Evolutionary conservation across 2,113 vertebrate species (phyloP).

Genomic region (Platysternon megacephalum): DNA sequence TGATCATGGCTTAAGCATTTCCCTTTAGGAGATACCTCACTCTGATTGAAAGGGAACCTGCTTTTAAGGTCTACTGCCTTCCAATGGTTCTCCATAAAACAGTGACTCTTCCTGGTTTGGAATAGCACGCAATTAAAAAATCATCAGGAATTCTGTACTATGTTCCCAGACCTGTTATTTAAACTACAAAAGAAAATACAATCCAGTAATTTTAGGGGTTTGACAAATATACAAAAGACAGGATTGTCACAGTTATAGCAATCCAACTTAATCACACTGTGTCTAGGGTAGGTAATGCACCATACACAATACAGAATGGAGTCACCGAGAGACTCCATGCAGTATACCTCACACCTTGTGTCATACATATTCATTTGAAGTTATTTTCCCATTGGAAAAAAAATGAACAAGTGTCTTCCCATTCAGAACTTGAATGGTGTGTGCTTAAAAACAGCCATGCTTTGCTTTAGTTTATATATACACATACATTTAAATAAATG

Average conservation of each 20-base stretch:
- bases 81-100: neutral
- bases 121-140: neutral
- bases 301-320: neutral
- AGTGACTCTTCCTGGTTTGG: neutral
- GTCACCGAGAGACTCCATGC: neutral
- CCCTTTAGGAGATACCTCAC: neutral
- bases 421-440: neutral
- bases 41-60: neutral
- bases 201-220: neutral
- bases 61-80: neutral
- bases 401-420: neutral
- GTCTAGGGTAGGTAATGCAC: neutral
- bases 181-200: neutral
- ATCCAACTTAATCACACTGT: neutral
- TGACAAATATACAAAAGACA: neutral
- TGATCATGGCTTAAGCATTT: neutral
- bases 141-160: neutral
- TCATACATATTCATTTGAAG: neutral
- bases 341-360: neutral
- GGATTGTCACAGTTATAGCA: neutral
- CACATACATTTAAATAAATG: too few relatives aligned
- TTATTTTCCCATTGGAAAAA: constrained; percentile 3
- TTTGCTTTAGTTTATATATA: neutral
- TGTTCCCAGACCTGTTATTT: neutral
- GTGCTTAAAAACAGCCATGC: neutral